Evolutionary conservation across 2,113 vertebrate genomes (phyloP).

Genomic region (Haemorhous mexicanus): DNA sequence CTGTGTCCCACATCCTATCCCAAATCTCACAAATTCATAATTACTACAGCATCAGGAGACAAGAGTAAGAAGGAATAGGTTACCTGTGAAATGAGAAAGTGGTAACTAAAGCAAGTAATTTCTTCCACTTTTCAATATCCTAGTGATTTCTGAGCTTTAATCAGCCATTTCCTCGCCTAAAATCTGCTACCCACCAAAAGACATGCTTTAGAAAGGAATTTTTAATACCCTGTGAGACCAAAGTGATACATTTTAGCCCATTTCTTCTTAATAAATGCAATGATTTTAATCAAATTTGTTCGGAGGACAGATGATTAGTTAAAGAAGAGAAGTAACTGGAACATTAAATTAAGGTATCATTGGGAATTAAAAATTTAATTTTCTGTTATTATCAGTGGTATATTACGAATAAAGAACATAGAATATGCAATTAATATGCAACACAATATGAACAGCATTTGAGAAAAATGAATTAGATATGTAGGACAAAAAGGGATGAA

Average conservation of each 20-base stretch:
- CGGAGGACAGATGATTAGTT: slow-evolving; percentile 67
- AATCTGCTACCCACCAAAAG: background rate
- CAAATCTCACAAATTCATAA: background rate
- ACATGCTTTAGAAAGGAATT: background rate
- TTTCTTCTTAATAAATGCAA: slow-evolving; percentile 58
- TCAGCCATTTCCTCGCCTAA: background rate
- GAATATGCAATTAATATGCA: slow-evolving; percentile 59
- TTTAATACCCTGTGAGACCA: slow-evolving; percentile 21
- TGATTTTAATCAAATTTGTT: slow-evolving; percentile 67
- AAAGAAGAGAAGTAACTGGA: slow-evolving; percentile 59
- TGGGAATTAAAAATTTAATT: slow-evolving; percentile 70
- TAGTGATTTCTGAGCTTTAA: background rate
- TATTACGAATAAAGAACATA: slow-evolving; percentile 58
- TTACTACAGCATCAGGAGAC: background rate
- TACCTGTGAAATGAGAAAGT: background rate
- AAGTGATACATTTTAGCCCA: slow-evolving; percentile 47
- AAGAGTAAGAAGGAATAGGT: background rate
- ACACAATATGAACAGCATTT: slow-evolving; percentile 52
- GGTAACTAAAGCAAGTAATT: background rate
- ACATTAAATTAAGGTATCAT: slow-evolving; percentile 67
- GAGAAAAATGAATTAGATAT: slow-evolving; percentile 54
- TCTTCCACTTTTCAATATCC: background rate
- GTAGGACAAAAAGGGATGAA: slow-evolving; percentile 48
- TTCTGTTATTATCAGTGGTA: slow-evolving; percentile 58
- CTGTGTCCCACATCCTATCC: background rate